These are phyloP conservation scores for Cepphus grylle DNA, from an alignment of 2,113 vertebrate species.

Conservation along the genomic window DNA sequence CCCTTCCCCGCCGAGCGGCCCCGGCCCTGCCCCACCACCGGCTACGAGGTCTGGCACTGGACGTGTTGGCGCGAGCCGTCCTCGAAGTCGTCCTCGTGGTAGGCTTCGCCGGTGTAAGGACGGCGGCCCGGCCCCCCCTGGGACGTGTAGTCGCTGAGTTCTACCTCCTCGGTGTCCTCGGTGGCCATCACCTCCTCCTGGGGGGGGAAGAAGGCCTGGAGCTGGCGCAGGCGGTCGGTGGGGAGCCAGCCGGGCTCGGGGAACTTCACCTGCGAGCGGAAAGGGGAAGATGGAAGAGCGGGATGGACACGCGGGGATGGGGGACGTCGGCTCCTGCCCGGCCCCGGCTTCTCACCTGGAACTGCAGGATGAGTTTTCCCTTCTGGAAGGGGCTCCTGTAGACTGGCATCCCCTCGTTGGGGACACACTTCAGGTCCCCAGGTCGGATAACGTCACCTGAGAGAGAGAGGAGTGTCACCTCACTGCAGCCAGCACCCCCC, in stretches of 20 bases:
- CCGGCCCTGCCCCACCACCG: not conserved
- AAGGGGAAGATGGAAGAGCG: rapidly evolving
- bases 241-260: slow-evolving; percentile 63
- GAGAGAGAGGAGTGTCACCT: rapidly evolving
- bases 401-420: slow-evolving; percentile 69
- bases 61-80: not conserved
- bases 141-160: not conserved
- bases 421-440: slow-evolving; percentile 54
- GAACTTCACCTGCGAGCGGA: slow-evolving; percentile 49
- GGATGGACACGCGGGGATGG: rapidly evolving
- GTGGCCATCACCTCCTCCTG: slow-evolving; percentile 6
- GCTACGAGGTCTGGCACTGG: slow-evolving; percentile 39
- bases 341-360: slow-evolving; percentile 29
- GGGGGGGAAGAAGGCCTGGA: slow-evolving; percentile 29
- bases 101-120: not conserved
- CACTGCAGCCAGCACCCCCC: rapidly evolving
- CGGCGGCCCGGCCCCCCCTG: not conserved
- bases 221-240: slow-evolving; percentile 9
- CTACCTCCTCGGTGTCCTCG: slow-evolving; percentile 8
- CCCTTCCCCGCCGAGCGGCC: not conserved
- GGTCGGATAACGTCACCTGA: slow-evolving; percentile 67
- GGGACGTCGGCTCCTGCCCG: rapidly evolving
- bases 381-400: slow-evolving; percentile 61
- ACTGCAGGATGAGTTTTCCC: slow-evolving; percentile 68
- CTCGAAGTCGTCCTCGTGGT: not conserved